Percentiles rank a stretch among this genome's conserved stretches.
These are phyloP conservation scores for Argya squamiceps DNA, from an alignment of 2,797 vertebrate genomes.

Conservation along the genomic window DNA sequence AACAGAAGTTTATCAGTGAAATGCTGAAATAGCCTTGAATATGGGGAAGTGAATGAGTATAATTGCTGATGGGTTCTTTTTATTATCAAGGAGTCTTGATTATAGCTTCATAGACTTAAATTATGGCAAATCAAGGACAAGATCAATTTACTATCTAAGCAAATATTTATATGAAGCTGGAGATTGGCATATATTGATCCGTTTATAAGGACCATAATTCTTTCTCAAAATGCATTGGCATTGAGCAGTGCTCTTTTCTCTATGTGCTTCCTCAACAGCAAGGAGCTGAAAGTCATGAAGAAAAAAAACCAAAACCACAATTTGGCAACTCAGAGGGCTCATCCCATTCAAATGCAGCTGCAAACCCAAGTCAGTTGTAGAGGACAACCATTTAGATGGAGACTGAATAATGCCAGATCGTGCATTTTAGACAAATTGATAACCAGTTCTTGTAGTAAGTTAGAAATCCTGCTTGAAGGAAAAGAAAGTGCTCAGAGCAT, in stretches of 20 bases:
- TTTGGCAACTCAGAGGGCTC: background rate
- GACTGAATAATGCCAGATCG: background rate
- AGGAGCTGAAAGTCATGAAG: background rate
- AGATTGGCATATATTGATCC: conserved; percentile 49
- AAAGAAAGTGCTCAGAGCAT: background rate
- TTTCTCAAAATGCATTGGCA: background rate
- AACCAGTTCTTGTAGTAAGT: background rate
- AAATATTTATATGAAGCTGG: conserved; percentile 49
- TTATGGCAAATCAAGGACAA: conserved; percentile 49
- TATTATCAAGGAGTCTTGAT: conserved; percentile 64
- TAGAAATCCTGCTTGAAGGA: background rate
- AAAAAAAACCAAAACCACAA: background rate
- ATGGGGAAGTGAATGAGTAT: conserved; percentile 32
- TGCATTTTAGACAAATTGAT: background rate
- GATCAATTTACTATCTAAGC: conserved; percentile 64
- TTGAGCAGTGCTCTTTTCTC: background rate
- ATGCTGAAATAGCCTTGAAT: conserved; percentile 47
- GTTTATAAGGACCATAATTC: conserved; percentile 49
- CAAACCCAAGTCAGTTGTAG: background rate
- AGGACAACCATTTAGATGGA: background rate
- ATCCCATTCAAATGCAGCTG: background rate
- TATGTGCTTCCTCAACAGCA: background rate
- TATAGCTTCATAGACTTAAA: conserved; percentile 60
- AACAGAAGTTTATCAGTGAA: conserved; percentile 51
- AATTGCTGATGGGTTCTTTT: conserved; percentile 58